Evolutionary conservation across 2,888 invertebrate species (phyloP), one percentile per base, ranked within the genome.

Genomic region (Andrena minutula): DNA sequence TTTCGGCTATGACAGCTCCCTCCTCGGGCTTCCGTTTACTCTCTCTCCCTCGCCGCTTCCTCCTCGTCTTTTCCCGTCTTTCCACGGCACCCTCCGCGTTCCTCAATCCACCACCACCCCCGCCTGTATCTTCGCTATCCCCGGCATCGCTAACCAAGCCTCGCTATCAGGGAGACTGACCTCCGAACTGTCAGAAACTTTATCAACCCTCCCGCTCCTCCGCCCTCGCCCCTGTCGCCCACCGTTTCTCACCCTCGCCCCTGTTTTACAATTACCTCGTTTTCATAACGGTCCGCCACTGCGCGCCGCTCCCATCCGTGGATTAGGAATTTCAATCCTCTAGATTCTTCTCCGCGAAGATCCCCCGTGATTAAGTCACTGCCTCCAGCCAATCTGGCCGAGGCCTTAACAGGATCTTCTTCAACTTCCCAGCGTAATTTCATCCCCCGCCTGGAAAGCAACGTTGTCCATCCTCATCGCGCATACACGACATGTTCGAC

Each of bases 1-100:
- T 89, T 91, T 89, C 86, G 82, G 80, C 85, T 86, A 84, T 87
- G 89, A 89, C 85, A 87, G 85, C 71, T 70, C 41, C 65, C 78
- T 56, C 60, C 82, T 69, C 49, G 10, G 23, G 63, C 63, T 69
- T 56, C 63, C 68, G 58, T 53, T 71, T 65, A 64, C 66, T 49
- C 65, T 58, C 65, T 58, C 63, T n/a, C 53, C 64, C 41, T 53
- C 23, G 23, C 79, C 41, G 16, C 32, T 56, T 56, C 65, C 28
- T 8, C 60, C n/a, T 30, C 32, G 10, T 28, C 23, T 76, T 66
- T 76, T 26, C 64, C 49, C 65, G 51, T 65, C 26, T 65, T 73
- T 35, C 30, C 23, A 51, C 61, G 49, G 23, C 64, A 12, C 41
- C 69, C 20, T 65, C 70, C n/a, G 41, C 30, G 47, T 35, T 28